These are phyloP conservation scores for Fulmarus glacialis DNA, from an alignment of 2,113 vertebrate species.

Conservation along the genomic window DNA sequence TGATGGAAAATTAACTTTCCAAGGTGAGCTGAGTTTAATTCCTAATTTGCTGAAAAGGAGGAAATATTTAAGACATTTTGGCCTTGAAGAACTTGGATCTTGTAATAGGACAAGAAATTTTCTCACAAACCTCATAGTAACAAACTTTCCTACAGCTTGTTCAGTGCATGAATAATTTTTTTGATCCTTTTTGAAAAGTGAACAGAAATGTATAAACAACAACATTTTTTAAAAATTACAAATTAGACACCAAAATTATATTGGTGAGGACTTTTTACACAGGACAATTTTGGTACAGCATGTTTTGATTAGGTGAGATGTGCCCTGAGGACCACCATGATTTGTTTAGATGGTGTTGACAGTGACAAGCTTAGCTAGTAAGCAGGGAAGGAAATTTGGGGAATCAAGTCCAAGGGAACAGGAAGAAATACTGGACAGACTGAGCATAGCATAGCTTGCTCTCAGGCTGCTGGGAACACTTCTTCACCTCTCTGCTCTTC, in stretches of 20 bases:
- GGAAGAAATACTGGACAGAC: not conserved
- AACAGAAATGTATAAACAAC: not conserved
- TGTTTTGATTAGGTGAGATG: not conserved
- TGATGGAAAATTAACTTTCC: slow-evolving; percentile 21
- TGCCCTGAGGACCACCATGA: not conserved
- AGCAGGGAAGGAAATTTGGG: not conserved
- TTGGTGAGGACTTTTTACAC: not conserved
- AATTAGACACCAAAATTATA: not conserved
- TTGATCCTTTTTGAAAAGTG: not conserved
- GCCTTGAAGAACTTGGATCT: not conserved
- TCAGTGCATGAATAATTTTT: not conserved
- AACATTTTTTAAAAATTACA: not conserved
- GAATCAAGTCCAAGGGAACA: not conserved
- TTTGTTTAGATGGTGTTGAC: not conserved
- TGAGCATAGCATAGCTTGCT: not conserved
- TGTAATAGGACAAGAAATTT: not conserved
- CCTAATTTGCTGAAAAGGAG: not conserved
- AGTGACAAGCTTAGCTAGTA: not conserved
- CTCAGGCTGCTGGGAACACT: not conserved
- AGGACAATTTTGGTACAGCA: not conserved
- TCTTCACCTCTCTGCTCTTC: not conserved
- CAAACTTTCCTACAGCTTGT: not conserved
- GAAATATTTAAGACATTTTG: not conserved
- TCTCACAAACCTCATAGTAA: not conserved
- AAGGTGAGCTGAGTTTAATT: slow-evolving; percentile 15